Evolutionary conservation across 2,888 invertebrate genomes (phyloP).

Genomic region (Chloroclysta siterata): DNA sequence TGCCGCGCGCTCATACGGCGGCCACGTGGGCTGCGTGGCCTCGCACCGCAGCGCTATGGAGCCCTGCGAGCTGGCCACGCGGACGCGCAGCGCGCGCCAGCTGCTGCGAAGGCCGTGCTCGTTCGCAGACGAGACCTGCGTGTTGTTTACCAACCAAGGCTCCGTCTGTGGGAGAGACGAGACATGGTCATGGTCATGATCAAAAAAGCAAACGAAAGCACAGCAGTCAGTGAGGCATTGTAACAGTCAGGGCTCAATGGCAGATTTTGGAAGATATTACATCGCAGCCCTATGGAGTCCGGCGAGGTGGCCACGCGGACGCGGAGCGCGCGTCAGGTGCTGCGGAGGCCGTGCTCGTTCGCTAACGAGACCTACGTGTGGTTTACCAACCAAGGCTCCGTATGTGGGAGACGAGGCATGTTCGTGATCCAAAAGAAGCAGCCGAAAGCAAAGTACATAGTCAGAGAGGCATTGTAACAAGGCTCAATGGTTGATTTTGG

Average conservation of each 20-base stretch:
- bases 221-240: too few relatives aligned
- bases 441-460: too few relatives aligned
- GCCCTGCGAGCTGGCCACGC: slow-evolving; percentile 59
- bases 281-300: slow-evolving; percentile 61
- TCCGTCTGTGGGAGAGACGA: slow-evolving; percentile 57
- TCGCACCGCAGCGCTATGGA: slow-evolving; percentile 67
- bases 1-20: slow-evolving; percentile 59
- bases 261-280: slow-evolving; percentile 31
- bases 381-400: slow-evolving; percentile 70
- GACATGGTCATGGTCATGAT: too few relatives aligned
- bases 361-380: slow-evolving; percentile 67
- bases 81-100: slow-evolving; percentile 67
- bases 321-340: slow-evolving; percentile 70
- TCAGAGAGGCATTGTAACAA: too few relatives aligned
- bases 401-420: slow-evolving; percentile 49
- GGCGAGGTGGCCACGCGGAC: slow-evolving; percentile 60
- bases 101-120: slow-evolving; percentile 68
- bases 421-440: too few relatives aligned
- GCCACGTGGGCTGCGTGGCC: slow-evolving; percentile 72
- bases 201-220: too few relatives aligned
- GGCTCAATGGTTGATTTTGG: too few relatives aligned
- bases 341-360: slow-evolving; percentile 65
- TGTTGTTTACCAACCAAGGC: slow-evolving; percentile 70
- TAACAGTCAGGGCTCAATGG: too few relatives aligned
- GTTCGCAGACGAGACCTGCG: slow-evolving; percentile 64